Evolutionary conservation across 1,140 invertebrate genomes (phyloP).

Genomic region (Amyelois transitella): DNA sequence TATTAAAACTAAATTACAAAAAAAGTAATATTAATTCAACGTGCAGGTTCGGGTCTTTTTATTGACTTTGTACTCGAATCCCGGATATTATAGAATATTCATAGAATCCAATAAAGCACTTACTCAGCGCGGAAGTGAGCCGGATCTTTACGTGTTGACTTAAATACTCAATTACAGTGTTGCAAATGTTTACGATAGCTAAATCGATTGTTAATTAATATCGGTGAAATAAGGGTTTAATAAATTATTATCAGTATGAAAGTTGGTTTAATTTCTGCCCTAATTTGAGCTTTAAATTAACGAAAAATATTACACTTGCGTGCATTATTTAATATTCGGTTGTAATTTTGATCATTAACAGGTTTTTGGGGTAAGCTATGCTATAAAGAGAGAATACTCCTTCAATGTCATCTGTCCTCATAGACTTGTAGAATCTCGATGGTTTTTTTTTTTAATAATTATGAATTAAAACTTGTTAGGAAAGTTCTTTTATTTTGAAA

Average conservation of each 20-base stretch:
- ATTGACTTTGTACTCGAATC: background rate
- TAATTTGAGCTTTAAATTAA: background rate
- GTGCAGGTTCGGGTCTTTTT: constrained; percentile 9
- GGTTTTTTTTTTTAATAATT: too few relatives aligned
- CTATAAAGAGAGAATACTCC: too few relatives aligned
- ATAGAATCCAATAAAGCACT: constrained; percentile 2
- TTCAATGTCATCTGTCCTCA: too few relatives aligned
- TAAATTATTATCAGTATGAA: constrained; percentile 18
- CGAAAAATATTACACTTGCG: background rate
- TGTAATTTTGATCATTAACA: background rate
- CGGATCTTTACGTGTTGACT: constrained; percentile 1
- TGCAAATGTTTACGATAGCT: constrained; percentile 18
- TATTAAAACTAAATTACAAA: too few relatives aligned
- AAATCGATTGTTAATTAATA: constrained; percentile 11
- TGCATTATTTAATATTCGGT: background rate
- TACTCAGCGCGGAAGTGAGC: constrained; percentile 5
- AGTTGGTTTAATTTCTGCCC: background rate
- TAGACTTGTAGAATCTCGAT: too few relatives aligned
- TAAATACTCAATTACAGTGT: constrained; percentile 30
- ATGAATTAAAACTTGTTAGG: too few relatives aligned
- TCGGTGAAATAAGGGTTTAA: constrained; percentile 26
- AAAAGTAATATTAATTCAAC: background rate
- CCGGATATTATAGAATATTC: constrained; percentile 5
- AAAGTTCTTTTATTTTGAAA: background rate
- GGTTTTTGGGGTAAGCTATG: too few relatives aligned